phyloP scores from a whole-genome alignment of 1,140 invertebrate genomes.

The Bombyx mori region ASM3026992v2 NC_085127.1:14430001-14430500 shows the following conservation, averaged over 20 bases:
- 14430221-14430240: background rate
- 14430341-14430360: background rate
- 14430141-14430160: background rate
- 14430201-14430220: constrained; percentile 41
- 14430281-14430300: background rate
- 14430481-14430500: background rate
- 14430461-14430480: background rate
- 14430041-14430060: background rate
- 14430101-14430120: background rate
- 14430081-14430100: background rate
- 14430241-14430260: background rate
- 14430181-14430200: constrained; percentile 54
- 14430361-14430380: background rate
- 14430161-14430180: background rate
- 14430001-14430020: background rate
- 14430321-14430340: background rate
- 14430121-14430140: constrained; percentile 4
- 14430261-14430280: background rate
- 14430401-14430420: background rate
- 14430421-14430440: background rate
- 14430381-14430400: background rate
- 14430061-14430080: constrained; percentile 1
- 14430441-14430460: background rate
- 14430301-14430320: constrained; percentile 2
- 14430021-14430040: background rate